Base-by-base conservation (phyloP, 2,797 vertebrate species). In the Psittacula derbiana region DNA sequence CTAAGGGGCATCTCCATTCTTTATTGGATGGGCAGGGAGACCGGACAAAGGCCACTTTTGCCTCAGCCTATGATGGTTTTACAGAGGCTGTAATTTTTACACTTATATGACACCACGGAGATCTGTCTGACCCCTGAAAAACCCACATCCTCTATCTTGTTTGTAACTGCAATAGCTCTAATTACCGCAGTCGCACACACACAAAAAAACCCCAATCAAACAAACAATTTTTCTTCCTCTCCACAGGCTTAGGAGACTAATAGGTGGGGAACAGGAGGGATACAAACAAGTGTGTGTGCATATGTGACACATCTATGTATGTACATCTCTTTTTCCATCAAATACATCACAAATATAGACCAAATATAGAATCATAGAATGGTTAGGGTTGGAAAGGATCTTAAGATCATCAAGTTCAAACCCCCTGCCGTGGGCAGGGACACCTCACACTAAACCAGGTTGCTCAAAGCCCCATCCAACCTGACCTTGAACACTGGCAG, bases 261-360 rank as follows among this genome's bases (percentile, higher is more conserved):
- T 12, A 83, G 16, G 5, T 49, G 10, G 15, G 21, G 33, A 76
- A 61, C 2, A 76, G 17, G 27, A 47, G 43, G 16, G 11, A 21
- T 64, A 20, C 18, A 73, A 36, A 70, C 7, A 10, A 8, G 1
- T n/a, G 28, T 16, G 10, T 27, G 38, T 52, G 41, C 12, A 18
- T 76, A 47, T 15, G 2, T 33, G 7, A 43, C n/a, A 49, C 12
- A 60, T 16, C 7, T 0, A 0, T 6, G 9, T 25, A 31, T 0
- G 0, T 80, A 13, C 7, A 1, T 75, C 49, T 2, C 16, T 46
- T 90, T 86, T 88, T 18, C 43, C 20, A 50, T n/a, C 13, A 62
- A 62, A 79, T 30, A 12, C 4, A 24, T 72, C 7, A 44, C 1
- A 14, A 86, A 47, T 60, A 28, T 14, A 79, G 21, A 27, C 33